Base-by-base conservation (phyloP, 37 sponge, comb jelly and placozoan genomes). In the Mnemiopsis leidyi region DNA sequence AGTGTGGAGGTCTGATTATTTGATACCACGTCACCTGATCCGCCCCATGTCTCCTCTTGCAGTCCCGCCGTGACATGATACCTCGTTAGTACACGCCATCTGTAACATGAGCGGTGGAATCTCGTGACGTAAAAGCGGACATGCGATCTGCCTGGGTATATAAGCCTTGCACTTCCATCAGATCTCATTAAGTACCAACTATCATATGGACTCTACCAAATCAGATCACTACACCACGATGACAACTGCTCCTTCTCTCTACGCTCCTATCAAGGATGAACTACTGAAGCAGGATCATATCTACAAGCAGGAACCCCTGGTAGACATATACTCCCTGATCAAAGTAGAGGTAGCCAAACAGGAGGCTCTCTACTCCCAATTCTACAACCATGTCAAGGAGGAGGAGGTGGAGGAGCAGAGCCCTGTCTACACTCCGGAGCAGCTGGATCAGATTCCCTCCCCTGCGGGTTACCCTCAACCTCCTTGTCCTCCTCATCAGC, bases 201-300 rank as follows among this genome's bases (percentile, higher is more conserved):
- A 5, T 48, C 61, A 18, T 13, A 48, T 48, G 61, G 13, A 48
- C 61, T 18, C 61, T 48, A 48, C 61, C 5, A 48, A 5, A 48
- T 48, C 61, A 18, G 61, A 48, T 18, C 13, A 5, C 61, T 48
- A 5, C 13, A 5, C 13, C 61, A 48, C 61, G 13, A 48, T 48
- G 61, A 48, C 5, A 13, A 18, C 35, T 3, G 0, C 33, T 77
- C 79, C 79, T 36, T 32, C 35, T 20, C 32, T 77, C 33, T 77
- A 77, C 79, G 79, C 30, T 20, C 79, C 79, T 32, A 77, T 77
- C 79, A 77, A 77, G 79, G 32, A 77, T 18, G 79, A 77, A 32
- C 36, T 77, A 32, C 32, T 31, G 35, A 77, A 77, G 32, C 79
- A 77, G 18, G 35, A 32, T 1, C 79, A 31, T 9, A 16, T 77